Base-by-base conservation (phyloP, 2,113 vertebrate species). In the Chaetodon trifascialis region DNA sequence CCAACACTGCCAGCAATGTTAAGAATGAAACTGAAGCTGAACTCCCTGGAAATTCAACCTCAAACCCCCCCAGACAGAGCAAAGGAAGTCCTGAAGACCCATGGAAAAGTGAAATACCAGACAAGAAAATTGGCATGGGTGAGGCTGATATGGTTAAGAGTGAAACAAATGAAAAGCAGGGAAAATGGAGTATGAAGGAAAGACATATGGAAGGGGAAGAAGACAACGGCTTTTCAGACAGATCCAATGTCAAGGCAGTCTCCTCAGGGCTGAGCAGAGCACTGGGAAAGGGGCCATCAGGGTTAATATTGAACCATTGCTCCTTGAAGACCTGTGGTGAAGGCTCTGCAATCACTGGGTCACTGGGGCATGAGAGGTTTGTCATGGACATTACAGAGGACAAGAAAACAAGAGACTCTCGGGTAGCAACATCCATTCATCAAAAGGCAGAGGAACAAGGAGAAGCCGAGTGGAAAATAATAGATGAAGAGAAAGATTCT, bases 391-490 rank as follows among this genome's bases (percentile, higher is more conserved):
- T 47, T 60, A 55, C 55, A 74, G 72, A 73, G 11, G 66, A 54
- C 42, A 49, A 64, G n/a, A 71, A 73, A 71, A 56, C 63, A 58
- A 63, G 47, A 6, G 51, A 72, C 12, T 40, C 51, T 25, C 70
- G 90, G 21, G 30, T 34, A 36, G 74, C 8, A 73, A 34, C 9
- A 16, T 73, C 47, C 14, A 5, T 75, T 83, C 88, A 55, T 38
- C 91, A 14, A 78, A 88, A 77, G 11, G 17, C 40, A 73, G 82
- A 49, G 11, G 84, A 82, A 47, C 72, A 77, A 36, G 25, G 16
- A 7, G 71, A 69, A 10, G 78, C 83, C 3, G 94, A 94, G 52
- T 86, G 92, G 36, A 96, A 93, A n/a, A 95, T 91, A 1, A 91
- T 94, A 30, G 54, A 78, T 25, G 46, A 56, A 15, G 72, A 68